phyloP scores from a whole-genome alignment of 2,113 vertebrate species.

The Parotia lawesii region DNA sequence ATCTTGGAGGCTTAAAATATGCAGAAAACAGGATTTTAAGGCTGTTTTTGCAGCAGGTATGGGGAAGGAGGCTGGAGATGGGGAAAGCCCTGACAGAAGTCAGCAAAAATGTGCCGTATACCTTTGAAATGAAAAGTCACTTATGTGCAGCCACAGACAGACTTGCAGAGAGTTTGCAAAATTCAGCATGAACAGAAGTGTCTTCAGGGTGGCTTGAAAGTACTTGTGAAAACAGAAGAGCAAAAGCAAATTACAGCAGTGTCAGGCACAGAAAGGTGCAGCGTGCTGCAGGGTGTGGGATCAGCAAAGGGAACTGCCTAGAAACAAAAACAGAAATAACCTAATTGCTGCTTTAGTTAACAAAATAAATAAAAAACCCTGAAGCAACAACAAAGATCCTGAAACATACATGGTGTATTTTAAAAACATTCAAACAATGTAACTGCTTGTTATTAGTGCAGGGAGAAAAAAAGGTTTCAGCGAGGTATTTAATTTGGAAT shows the following conservation, averaged over 20 bases:
- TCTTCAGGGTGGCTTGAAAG: not conserved
- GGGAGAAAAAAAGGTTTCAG: not conserved
- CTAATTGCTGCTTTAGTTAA: not conserved
- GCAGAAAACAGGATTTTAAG: not conserved
- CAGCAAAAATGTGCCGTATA: not conserved
- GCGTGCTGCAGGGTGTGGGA: not conserved
- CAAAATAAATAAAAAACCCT: not conserved
- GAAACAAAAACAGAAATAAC: not conserved
- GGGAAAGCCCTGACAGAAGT: not conserved
- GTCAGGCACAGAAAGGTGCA: not conserved
- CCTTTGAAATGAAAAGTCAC: fast-evolving
- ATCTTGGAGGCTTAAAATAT: not conserved
- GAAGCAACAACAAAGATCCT: not conserved
- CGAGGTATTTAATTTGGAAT: not conserved
- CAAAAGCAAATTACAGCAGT: not conserved
- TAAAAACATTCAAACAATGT: not conserved
- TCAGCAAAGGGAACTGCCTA: not conserved
- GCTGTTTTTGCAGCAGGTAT: not conserved
- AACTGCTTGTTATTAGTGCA: not conserved
- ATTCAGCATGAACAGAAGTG: not conserved
- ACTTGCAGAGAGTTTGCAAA: not conserved
- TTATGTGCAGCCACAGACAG: not conserved
- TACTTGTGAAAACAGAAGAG: not conserved
- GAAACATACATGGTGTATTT: not conserved
- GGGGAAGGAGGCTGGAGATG: not conserved